Conservation (phyloP, 2,113 vertebrate genomes). For the Crypturellus undulatus region DNA sequence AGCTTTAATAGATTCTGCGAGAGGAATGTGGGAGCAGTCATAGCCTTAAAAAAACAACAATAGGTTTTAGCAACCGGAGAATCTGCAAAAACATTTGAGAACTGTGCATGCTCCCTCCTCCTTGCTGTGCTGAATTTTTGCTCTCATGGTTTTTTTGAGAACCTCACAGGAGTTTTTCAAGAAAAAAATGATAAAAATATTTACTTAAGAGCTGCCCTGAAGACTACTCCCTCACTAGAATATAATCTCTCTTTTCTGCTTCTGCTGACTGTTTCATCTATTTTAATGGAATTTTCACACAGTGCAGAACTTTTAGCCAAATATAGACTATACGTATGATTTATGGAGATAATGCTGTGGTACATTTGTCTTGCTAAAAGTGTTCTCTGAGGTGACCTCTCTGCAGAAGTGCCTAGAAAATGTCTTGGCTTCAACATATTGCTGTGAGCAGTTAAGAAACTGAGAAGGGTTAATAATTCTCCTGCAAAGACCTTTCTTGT, state of each 20-base stretch:
- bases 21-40: constrained; percentile 60
- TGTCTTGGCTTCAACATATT: neutral
- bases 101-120: neutral
- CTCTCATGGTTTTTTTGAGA: neutral
- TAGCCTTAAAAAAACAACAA: constrained; percentile 54
- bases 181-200: neutral
- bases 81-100: constrained; percentile 45
- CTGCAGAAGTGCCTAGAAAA: constrained; percentile 1
- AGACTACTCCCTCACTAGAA: neutral
- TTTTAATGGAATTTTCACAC: neutral
- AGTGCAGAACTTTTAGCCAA: neutral
- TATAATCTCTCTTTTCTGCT: neutral
- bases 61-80: constrained; percentile 29
- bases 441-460: neutral
- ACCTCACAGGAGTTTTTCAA: neutral
- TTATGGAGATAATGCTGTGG: constrained; percentile 5
- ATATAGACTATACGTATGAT: neutral
- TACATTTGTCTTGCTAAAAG: constrained; percentile 11
- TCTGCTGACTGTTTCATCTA: constrained; percentile 20
- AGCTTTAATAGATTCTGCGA: constrained; percentile 52
- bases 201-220: constrained; percentile 42
- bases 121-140: neutral
- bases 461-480: neutral
- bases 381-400: neutral
- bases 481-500: neutral